phyloP scores from a whole-genome alignment of 2,113 vertebrate genomes.

The Dipodomys spectabilis region DNA sequence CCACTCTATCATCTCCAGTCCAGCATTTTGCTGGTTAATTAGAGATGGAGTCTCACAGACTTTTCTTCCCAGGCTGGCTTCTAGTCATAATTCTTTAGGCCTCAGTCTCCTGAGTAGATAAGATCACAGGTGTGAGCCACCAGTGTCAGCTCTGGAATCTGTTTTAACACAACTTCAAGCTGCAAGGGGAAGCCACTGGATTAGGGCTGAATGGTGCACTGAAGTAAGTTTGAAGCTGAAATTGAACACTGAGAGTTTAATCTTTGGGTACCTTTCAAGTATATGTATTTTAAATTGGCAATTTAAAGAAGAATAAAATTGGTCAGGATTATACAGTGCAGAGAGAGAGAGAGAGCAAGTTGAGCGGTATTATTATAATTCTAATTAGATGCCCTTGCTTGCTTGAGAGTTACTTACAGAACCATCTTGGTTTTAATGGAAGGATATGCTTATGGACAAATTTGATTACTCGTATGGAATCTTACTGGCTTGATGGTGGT shows the following conservation, averaged over 20 bases:
- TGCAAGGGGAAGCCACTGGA: neutral
- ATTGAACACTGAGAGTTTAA: constrained; percentile 41
- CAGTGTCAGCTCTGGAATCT: neutral
- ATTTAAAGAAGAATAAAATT: constrained; percentile 60
- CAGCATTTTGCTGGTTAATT: too few relatives aligned
- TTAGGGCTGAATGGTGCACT: neutral
- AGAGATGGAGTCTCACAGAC: too few relatives aligned
- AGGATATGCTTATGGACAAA: constrained; percentile 2
- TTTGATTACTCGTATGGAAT: neutral
- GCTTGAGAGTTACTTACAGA: constrained; percentile 55
- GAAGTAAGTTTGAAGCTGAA: constrained; percentile 1
- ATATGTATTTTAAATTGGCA: constrained; percentile 56
- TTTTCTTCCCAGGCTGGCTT: too few relatives aligned
- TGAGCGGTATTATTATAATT: neutral
- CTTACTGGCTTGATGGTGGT: neutral
- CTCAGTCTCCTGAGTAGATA: too few relatives aligned
- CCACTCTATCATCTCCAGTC: too few relatives aligned
- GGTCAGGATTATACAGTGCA: neutral
- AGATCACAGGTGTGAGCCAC: too few relatives aligned
- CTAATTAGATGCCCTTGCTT: constrained; percentile 44
- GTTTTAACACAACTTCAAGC: neutral
- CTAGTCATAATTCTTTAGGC: too few relatives aligned
- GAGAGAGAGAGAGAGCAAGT: neutral
- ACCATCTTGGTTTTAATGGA: neutral
- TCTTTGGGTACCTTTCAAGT: constrained; percentile 37